These are phyloP conservation scores for Plusia festucae DNA, from an alignment of 2,888 invertebrate species.

Conservation along the genomic window DNA sequence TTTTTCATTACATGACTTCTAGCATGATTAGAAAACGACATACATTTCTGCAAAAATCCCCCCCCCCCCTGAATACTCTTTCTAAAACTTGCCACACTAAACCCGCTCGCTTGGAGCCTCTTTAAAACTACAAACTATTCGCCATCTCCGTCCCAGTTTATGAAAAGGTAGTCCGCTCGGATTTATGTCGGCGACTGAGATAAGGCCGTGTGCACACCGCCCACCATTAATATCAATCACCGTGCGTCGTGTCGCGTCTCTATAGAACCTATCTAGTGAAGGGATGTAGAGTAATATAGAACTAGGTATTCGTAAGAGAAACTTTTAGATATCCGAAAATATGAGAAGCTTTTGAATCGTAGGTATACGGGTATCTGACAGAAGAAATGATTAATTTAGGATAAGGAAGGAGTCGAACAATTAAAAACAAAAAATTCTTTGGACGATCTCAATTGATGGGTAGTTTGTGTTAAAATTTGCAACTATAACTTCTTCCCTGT, in stretches of 20 bases:
- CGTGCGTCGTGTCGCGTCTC: constrained; percentile 64
- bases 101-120: constrained; percentile 23
- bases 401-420: too few species aligned
- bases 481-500: too few species aligned
- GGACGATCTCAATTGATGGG: too few species aligned
- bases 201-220: constrained; percentile 70
- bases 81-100: constrained; percentile 19
- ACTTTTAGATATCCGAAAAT: background rate
- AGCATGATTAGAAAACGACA: background rate
- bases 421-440: too few species aligned
- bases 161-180: constrained; percentile 64
- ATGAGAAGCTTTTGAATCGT: too few species aligned
- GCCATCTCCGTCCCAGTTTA: constrained; percentile 61
- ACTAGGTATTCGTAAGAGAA: background rate
- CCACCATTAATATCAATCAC: constrained; percentile 85
- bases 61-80: background rate
- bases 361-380: too few species aligned
- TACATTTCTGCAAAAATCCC: background rate
- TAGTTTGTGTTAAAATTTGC: too few species aligned
- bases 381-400: too few species aligned
- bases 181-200: constrained; percentile 75
- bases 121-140: constrained; percentile 64
- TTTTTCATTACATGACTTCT: too few species aligned
- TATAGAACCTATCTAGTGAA: constrained; percentile 33
- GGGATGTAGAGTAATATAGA: too few species aligned